A percentile compares a stretch with the other conserved stretches of the same genome.
Evolutionary conservation across 1,140 invertebrate species (phyloP).

Genomic region (Pseudomyrmex concolor): DNA sequence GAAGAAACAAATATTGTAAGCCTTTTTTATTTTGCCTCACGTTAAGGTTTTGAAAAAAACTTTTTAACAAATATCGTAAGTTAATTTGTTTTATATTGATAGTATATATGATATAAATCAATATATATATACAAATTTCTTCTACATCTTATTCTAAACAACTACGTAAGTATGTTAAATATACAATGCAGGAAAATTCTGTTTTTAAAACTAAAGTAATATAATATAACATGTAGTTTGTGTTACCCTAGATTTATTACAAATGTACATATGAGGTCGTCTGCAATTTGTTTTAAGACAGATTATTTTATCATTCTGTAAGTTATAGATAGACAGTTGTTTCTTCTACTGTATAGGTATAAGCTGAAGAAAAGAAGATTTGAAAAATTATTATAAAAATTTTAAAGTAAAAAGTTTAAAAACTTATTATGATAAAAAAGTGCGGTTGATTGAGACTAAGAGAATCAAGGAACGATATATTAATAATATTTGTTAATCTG

Average conservation of each 20-base stretch:
- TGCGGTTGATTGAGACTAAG: conserved; percentile 17
- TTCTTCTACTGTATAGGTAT: conserved; percentile 49
- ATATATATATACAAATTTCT: background rate
- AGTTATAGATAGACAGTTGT: conserved; percentile 49
- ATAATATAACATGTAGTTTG: too few species aligned
- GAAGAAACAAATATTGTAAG: too few species aligned
- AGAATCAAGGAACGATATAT: background rate
- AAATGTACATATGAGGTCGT: background rate
- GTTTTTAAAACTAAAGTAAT: background rate
- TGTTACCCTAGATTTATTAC: background rate
- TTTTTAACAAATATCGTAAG: too few species aligned
- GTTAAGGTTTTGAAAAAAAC: too few species aligned
- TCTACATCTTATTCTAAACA: background rate
- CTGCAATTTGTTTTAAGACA: conserved; percentile 33
- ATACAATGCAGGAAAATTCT: background rate
- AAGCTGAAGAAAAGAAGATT: background rate
- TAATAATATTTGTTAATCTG: too few species aligned
- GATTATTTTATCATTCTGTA: conserved; percentile 36
- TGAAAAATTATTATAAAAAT: background rate
- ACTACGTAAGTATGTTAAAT: background rate
- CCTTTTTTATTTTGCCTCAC: too few species aligned
- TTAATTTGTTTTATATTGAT: background rate
- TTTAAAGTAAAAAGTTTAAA: too few species aligned
- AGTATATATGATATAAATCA: background rate
- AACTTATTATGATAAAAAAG: background rate